Percentiles rank a stretch among this genome's conserved stretches.
phyloP scores from a whole-genome alignment of 2,797 vertebrate species.

The Chelon labrosus region DNA sequence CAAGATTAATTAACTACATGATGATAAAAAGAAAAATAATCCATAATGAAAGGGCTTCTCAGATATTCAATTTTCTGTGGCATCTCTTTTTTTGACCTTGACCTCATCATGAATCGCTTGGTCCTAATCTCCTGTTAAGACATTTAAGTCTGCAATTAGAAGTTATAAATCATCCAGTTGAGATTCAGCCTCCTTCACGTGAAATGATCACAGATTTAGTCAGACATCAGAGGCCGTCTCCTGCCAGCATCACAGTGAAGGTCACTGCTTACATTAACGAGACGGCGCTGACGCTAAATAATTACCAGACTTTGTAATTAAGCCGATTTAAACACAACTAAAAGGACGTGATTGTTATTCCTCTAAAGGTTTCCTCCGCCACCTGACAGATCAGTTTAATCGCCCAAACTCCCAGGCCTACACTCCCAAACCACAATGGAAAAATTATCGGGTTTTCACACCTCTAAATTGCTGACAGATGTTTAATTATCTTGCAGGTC shows the following conservation, averaged over 20 bases:
- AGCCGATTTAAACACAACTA: conserved; percentile 29
- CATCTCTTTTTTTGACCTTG: conserved; percentile 3
- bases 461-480: conserved; percentile 44
- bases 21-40: no score
- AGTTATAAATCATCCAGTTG: conserved; percentile 28
- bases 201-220: conserved; percentile 41
- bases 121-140: conserved; percentile 15
- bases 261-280: conserved; percentile 66
- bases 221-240: conserved; percentile 23
- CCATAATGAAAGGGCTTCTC: no score
- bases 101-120: conserved; percentile 5
- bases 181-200: conserved; percentile 7
- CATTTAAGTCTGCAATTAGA: conserved; percentile 32
- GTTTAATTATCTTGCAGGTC: conserved; percentile 66
- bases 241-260: conserved; percentile 51
- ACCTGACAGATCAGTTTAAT: conserved; percentile 33
- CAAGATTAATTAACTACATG: no score
- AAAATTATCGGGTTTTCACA: conserved; percentile 30
- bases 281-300: conserved; percentile 38
- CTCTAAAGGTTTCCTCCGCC: conserved; percentile 25
- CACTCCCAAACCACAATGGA: background rate
- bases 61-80: no score
- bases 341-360: conserved; percentile 32
- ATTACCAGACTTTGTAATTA: conserved; percentile 53
- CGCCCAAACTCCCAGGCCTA: conserved; percentile 1